Conservation (phyloP, 2,888 invertebrate species). For the Agonopterix alstromeriana region DNA sequence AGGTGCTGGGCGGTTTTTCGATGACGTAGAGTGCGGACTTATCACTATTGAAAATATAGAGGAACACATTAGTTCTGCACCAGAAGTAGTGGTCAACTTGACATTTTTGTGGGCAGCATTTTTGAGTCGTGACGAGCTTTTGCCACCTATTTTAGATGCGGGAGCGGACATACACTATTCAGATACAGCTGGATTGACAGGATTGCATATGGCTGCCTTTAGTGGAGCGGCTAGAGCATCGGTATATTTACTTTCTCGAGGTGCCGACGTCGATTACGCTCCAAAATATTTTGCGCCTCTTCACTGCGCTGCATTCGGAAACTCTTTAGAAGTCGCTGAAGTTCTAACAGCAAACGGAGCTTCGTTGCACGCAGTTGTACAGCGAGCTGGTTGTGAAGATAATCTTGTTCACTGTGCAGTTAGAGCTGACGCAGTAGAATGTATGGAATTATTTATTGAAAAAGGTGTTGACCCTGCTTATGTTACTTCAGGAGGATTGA, state of each 20-base stretch:
- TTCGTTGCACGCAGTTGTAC: constrained; percentile 81
- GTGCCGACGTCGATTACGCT: constrained; percentile 82
- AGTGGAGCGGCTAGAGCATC: constrained; percentile 84
- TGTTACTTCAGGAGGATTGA: constrained; percentile 83
- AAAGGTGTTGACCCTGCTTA: constrained; percentile 86
- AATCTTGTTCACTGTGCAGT: constrained; percentile 91
- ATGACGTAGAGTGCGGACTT: constrained; percentile 84
- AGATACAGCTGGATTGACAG: constrained; percentile 85
- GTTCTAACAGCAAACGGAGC: constrained; percentile 84
- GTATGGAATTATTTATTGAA: constrained; percentile 84
- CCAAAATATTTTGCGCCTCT: constrained; percentile 87
- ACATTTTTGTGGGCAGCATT: constrained; percentile 85
- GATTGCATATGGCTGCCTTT: constrained; percentile 86
- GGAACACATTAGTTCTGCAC: constrained; percentile 76
- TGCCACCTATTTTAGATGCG: constrained; percentile 79
- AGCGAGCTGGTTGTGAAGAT: constrained; percentile 81
- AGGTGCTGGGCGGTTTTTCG: constrained; percentile 81
- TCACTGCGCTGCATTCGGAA: constrained; percentile 93
- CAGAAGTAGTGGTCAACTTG: constrained; percentile 83
- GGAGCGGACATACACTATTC: constrained; percentile 83
- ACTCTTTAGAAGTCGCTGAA: constrained; percentile 86
- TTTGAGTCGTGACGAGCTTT: constrained; percentile 81
- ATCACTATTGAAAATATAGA: constrained; percentile 78
- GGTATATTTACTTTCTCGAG: constrained; percentile 80
- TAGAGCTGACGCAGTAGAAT: constrained; percentile 86